Evolutionary conservation across 1,140 invertebrate species (phyloP).

Genomic region (Ptiloglossa arizonensis): DNA sequence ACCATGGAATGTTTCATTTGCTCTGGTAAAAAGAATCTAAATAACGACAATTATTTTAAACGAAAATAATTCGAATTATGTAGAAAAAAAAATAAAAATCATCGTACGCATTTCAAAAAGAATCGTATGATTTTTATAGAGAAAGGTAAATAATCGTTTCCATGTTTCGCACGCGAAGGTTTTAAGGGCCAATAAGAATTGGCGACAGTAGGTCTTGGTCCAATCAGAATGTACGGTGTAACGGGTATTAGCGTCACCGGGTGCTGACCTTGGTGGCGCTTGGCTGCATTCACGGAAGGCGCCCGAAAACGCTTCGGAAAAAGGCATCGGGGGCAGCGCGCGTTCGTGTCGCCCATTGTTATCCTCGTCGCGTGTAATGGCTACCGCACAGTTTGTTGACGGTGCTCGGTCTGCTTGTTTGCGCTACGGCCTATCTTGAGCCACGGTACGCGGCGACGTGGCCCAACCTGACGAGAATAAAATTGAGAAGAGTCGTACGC

Average conservation of each 20-base stretch:
- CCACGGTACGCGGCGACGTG: conserved; percentile 33
- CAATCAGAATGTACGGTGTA: conserved; percentile 27
- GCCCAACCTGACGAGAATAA: conserved; percentile 19
- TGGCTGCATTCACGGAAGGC: conserved; percentile 59
- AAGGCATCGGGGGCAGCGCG: conserved; percentile 59
- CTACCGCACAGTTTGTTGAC: conserved; percentile 72
- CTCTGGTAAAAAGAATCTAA: background rate
- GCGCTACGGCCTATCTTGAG: conserved; percentile 48
- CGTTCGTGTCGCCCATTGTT: conserved; percentile 73
- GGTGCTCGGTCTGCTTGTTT: conserved; percentile 59
- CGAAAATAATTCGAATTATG: background rate
- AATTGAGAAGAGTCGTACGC: background rate
- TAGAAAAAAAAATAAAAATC: background rate
- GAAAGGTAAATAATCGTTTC: conserved; percentile 17
- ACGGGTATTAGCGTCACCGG: conserved; percentile 29
- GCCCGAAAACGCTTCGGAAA: conserved; percentile 65
- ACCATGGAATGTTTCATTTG: background rate
- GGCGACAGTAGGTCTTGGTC: background rate
- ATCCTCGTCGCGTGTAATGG: conserved; percentile 77
- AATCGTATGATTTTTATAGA: background rate
- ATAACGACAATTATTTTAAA: background rate
- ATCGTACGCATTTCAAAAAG: background rate
- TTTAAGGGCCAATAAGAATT: background rate
- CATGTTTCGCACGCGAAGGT: background rate
- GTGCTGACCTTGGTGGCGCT: conserved; percentile 57